phyloP scores from a whole-genome alignment of 2,797 vertebrate species.

The Poeciliopsis presidionis region DNA sequence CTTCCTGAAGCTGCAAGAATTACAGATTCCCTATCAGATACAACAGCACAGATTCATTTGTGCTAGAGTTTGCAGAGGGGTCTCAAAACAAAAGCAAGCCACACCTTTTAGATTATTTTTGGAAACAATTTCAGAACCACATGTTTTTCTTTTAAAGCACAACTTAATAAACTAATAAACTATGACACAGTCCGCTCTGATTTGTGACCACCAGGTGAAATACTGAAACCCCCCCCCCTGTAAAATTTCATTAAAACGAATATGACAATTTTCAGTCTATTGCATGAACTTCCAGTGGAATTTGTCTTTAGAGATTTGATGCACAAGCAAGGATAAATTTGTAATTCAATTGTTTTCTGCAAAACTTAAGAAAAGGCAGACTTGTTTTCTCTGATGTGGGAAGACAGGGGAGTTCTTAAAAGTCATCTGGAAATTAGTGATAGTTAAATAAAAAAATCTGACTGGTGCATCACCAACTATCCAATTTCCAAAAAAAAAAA shows the following conservation, averaged over 20 bases:
- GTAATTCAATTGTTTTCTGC: neutral
- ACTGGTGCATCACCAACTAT: neutral
- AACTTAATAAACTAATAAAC: neutral
- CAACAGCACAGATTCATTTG: neutral
- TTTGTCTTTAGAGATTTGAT: neutral
- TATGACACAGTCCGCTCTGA: neutral
- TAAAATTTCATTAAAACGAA: neutral
- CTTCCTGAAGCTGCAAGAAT: constrained; percentile 83
- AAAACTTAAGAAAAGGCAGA: neutral
- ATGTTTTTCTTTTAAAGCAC: neutral
- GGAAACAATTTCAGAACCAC: neutral
- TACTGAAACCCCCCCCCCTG: neutral
- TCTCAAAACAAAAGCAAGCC: neutral
- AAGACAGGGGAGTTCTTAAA: neutral
- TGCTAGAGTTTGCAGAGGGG: neutral
- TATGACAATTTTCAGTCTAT: neutral
- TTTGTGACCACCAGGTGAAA: neutral
- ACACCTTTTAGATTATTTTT: neutral
- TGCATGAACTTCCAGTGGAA: neutral
- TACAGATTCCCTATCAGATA: neutral
- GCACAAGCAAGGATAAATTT: neutral
- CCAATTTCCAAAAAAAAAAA: neutral
- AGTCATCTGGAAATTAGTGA: neutral
- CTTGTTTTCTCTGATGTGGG: neutral
- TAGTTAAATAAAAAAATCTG: neutral